Evolutionary conservation across 2,888 invertebrate species (phyloP), one percentile per base, ranked within the genome.

Genomic region (Euplagia quadripunctaria): DNA sequence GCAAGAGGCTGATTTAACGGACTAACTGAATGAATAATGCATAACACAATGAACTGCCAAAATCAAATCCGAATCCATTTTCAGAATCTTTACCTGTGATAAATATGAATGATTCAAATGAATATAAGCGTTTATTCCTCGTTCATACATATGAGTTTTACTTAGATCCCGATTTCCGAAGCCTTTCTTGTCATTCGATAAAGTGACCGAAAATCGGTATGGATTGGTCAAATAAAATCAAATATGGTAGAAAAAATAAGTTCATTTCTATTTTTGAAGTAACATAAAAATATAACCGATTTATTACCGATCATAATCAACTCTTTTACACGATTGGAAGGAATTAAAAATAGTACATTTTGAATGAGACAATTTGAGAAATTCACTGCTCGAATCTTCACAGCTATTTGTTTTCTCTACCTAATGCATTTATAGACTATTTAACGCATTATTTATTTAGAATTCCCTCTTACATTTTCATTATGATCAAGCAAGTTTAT

Each of bases 21-120:
- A 82, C 87, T 86, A 86, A 85, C 87, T 83, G 82, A 87, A 88
- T 88, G 84, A 88, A 88, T 89, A 88, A 88, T 89, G 82, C 86
- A 89, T 85, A 79, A 77, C 73, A 86, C 82, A 86, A 86, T 87
- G 86, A 86, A 88, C 84, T 82, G 86, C 83, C 83, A 84, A 78
- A 85, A 82, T 81, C 85, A 82, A 87, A 87, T 86, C 81, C 82
- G 84, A 87, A 86, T 87, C 79, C 78, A 84, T 88, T 86, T 84
- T 86, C 83, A 71, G 76, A 82, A 82, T 82, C 78, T 83, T 86
- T 77, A 75, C 68, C 75, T 74, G 46, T 73, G 66, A 77, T 85
- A 79, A 82, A 86, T 83, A 82, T 79, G 71, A 80, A 75, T 82
- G 61, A 61, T 14, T 31, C 31, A 61, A 31, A 61, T 14, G 80